Conservation (phyloP, 64 coral and sea anemone species). For the Trachythela sp. region DNA sequence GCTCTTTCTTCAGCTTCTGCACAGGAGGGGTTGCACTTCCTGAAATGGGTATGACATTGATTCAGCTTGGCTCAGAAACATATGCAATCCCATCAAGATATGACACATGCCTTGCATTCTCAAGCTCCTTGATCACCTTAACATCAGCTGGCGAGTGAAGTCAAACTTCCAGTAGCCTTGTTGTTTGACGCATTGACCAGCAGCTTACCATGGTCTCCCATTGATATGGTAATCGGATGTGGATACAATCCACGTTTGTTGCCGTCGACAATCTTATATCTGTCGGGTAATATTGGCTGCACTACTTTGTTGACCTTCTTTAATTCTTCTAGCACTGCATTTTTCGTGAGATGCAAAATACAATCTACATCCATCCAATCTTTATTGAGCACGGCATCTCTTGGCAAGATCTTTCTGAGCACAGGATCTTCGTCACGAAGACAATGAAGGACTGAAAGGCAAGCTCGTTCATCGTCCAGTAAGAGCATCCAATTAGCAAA, state of each 20-base stretch:
- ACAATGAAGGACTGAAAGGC: slow-evolving; percentile 24
- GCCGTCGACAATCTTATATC: slow-evolving; percentile 37
- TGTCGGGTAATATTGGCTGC: slow-evolving; percentile 47
- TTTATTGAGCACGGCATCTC: slow-evolving; percentile 38
- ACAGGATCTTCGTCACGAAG: neutral
- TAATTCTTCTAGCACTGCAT: slow-evolving; percentile 26
- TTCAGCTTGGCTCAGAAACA: slow-evolving; percentile 2
- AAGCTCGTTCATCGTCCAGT: slow-evolving; percentile 12
- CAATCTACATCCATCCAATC: slow-evolving; percentile 57
- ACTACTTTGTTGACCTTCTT: slow-evolving; percentile 3
- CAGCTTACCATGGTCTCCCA: slow-evolving; percentile 34
- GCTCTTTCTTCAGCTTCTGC: slow-evolving; percentile 21
- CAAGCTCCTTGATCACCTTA: slow-evolving; percentile 23
- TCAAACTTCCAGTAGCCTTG: slow-evolving; percentile 28
- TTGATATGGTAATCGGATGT: slow-evolving; percentile 44
- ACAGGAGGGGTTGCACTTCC: neutral
- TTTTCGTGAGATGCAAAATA: slow-evolving; percentile 31
- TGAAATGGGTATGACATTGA: slow-evolving; percentile 28
- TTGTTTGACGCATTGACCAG: slow-evolving; percentile 27
- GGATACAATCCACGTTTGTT: slow-evolving; percentile 38
- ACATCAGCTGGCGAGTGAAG: slow-evolving; percentile 30
- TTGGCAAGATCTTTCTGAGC: slow-evolving; percentile 16
- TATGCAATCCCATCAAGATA: slow-evolving; percentile 40
- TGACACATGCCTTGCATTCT: slow-evolving; percentile 16
- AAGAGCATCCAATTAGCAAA: slow-evolving; percentile 57